Percentiles rank a stretch among this genome's conserved stretches.
Evolutionary conservation across 2,797 vertebrate genomes (phyloP).

Genomic region (Podarcis lilfordi): DNA sequence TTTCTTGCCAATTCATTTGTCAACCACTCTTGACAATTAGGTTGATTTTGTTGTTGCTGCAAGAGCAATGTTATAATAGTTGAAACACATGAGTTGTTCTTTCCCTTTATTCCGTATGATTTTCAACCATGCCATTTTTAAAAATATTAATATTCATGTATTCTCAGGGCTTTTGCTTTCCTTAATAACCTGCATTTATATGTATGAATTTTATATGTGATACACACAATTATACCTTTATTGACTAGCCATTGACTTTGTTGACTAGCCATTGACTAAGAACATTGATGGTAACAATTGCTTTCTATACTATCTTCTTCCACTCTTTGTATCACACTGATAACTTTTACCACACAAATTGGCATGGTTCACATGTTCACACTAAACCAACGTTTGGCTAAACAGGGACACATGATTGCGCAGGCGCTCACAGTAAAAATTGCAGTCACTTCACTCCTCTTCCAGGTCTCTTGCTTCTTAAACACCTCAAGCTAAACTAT

Average conservation of each 20-base stretch:
- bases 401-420: no score
- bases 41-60: background rate
- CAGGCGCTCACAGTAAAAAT: no score
- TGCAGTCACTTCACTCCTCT: no score
- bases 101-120: background rate
- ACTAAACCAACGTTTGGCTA: no score
- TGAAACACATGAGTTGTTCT: background rate
- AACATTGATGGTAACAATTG: background rate
- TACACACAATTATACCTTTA: background rate
- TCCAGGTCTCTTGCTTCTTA: no score
- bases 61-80: slow-evolving; percentile 18
- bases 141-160: slow-evolving; percentile 13
- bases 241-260: background rate
- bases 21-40: fast-evolving
- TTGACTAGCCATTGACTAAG: background rate
- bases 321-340: background rate
- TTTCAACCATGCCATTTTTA: background rate
- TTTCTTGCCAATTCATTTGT: slow-evolving; percentile 5
- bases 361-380: no score
- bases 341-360: background rate
- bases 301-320: background rate
- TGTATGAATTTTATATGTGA: background rate
- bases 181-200: background rate
- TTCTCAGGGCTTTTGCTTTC: background rate
- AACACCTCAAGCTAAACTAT: no score